Evolutionary conservation across 2,113 vertebrate species (phyloP), one percentile per base, ranked within the genome.

Genomic region (Megaceryle torquata): DNA sequence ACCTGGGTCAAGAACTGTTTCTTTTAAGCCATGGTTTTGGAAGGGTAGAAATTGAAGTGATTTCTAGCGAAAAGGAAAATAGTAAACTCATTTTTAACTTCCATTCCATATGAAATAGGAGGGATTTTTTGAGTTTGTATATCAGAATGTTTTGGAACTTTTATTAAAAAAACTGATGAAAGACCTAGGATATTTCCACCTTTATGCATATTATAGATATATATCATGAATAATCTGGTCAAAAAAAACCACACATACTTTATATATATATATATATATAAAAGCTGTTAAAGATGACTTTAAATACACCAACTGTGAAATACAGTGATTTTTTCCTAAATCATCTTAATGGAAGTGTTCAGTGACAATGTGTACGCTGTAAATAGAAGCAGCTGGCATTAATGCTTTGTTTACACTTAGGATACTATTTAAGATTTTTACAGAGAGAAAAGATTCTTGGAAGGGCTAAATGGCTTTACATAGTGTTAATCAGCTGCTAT

Each of bases 1-100:
- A 3, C 6, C 20, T 1, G 63, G 15, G 10, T 0, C 61, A 13
- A 0, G 28, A 1, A 3, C 15, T 3, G 37, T 10, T 5, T 24
- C 43, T 29, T 1, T 44, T 2, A 4, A 64, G 3, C 35, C 16
- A 0, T 1, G 48, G 1, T 1, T 6, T 1, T 4, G 69, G 71
- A 25, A 65, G 48, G 67, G 43, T 4, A 2, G 5, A 1, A 6
- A 31, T 26, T 46, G 5, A 18, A 35, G 60, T 25, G 46, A 6
- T 4, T 21, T 43, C 50, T 22, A 46, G 25, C 4, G 13, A 19
- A 43, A 43, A 75, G 22, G 16, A 7, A 5, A 59, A n/a, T 6
- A 10, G 5, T 11, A 19, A 44, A 43, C 26, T 22, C 1, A 20
- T 21, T 44, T 50, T 37, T 67, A 1, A 44, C 46, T 81, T 56